Base-by-base conservation (phyloP, 2,113 vertebrate genomes). In the Phrynosoma blainvillii region DNA sequence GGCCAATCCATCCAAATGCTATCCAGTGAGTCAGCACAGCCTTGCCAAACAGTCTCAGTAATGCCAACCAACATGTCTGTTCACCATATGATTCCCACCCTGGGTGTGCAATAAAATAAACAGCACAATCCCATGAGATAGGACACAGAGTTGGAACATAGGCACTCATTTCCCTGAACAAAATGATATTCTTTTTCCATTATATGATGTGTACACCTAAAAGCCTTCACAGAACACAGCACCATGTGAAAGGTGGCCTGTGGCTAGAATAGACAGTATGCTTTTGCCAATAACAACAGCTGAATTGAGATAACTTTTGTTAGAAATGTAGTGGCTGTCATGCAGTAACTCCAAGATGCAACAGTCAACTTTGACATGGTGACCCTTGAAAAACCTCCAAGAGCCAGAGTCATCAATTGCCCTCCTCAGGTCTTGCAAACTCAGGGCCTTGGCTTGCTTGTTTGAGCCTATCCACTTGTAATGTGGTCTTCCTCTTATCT, bases 11-110 rank as follows among this genome's bases (percentile, higher is more conserved):
- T 59, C 42, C 71, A 68, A 82, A 83, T 66, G 20, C 14, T 42
- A 27, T 56, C 47, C 76, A 79, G 32, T 88, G 59, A 83, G 14
- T 77, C 81, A 75, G 62, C 59, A 54, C 14, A 83, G 40, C 14
- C n/a, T 68, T 88, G 80, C 80, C 87, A 88, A 47, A 36, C n/a
- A 27, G 20, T 54, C 62, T n/a, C 54, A 77, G 18, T 23, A 83
- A 62, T 36, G 73, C 71, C 80, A 82, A 54, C 73, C 73, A 77
- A 7, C 9, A 16, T 32, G 59, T 40, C 59, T 88, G 59, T 32
- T 32, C 42, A 13, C 36, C 71, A 82, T 54, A 30, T 54, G 23
- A 59, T 40, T 66, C 40, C 36, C 71, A 25, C 79, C 30, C 56
- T 30, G 14, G 36, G 25, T 42, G 10, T 62, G 36, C 70, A 73